Evolutionary conservation across 2,888 invertebrate genomes (phyloP), one percentile per base, ranked within the genome.

Genomic region (Cataglyphis albicans): DNA sequence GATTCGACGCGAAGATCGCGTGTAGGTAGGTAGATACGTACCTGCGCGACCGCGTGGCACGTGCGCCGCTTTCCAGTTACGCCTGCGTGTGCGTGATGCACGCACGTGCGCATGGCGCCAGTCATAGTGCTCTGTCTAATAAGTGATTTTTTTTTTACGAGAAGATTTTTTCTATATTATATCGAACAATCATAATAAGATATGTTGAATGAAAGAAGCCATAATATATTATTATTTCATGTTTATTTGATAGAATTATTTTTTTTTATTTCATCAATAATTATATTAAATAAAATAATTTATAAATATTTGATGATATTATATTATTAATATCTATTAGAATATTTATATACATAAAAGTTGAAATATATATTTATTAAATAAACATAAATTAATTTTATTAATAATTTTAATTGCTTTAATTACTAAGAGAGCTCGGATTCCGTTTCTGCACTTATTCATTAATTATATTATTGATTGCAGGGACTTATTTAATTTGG

Each of bases 241-340:
- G 18, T 48, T 93, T 96, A 92, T 97, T 97, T 96, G 95, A 96
- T 91, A 95, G 95, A 85, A 96, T 96, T 95, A 96, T 97, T 88
- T 95, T 41, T 95, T 90, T 95, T 96, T 93, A 97, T 97, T 96
- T 96, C 96, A 94, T 96, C 96, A 76, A 65, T 55, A 12, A 25
- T 95, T 96, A 89, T 72, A 12, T 18, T 81, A 0, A 63, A 63
- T 48, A 81, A 35, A 96, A 97, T 64, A 95, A 96, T 95, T 95
- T 94, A 95, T 97, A 97, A 35, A 35, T 35, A 1, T 18, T 76
- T 1, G 67, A 57, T 0, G 65, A 73, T 55, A 7, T 55, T 0
- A 38, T n/a, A 0, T 35, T 63, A 1, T 38, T 75, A 25, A 52
- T 75, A 7, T 1, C 6, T 0, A 59, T n/a, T 41, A 2, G n/a